Percentiles rank a stretch among this genome's conserved stretches.
These are phyloP conservation scores for Drosophila punjabiensis DNA, from an alignment of 1,140 invertebrate species.

Conservation along the genomic window DNA sequence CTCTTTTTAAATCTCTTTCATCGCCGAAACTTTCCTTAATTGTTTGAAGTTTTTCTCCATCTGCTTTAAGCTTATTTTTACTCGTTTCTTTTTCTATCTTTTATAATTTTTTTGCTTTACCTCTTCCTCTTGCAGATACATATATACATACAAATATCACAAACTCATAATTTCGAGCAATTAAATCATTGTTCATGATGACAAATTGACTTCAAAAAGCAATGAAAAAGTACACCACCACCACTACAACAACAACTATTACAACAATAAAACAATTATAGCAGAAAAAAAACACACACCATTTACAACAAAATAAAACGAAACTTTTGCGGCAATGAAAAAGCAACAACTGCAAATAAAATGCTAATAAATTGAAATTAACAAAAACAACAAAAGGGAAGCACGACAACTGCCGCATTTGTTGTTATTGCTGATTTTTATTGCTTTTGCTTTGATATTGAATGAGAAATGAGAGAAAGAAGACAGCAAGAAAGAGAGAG, in stretches of 20 bases:
- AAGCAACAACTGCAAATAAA: constrained; percentile 49
- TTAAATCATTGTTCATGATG: constrained; percentile 66
- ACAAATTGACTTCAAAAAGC: constrained; percentile 62
- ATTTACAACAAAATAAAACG: constrained; percentile 47
- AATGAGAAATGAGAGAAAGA: constrained; percentile 11
- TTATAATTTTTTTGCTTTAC: constrained; percentile 19
- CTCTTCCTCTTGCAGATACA: constrained; percentile 21
- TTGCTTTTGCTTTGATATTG: constrained; percentile 37
- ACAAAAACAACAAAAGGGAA: constrained; percentile 57
- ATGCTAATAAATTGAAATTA: constrained; percentile 74
- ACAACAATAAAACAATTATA: constrained; percentile 29
- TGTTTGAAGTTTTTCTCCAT: background rate
- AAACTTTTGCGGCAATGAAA: constrained; percentile 62
- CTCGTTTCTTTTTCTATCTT: background rate
- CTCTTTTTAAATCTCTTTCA: background rate
- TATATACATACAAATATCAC: constrained; percentile 20
- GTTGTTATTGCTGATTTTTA: too few relatives aligned
- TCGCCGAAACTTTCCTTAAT: background rate
- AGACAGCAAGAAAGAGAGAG: background rate
- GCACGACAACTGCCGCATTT: constrained; percentile 50
- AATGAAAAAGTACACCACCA: constrained; percentile 38
- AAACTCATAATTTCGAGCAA: constrained; percentile 66
- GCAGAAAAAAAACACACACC: constrained; percentile 9
- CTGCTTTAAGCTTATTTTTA: constrained; percentile 3
- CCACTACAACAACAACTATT: constrained; percentile 1